Conservation (phyloP, 2,113 vertebrate genomes). For the Bubalus kerabau region DNA sequence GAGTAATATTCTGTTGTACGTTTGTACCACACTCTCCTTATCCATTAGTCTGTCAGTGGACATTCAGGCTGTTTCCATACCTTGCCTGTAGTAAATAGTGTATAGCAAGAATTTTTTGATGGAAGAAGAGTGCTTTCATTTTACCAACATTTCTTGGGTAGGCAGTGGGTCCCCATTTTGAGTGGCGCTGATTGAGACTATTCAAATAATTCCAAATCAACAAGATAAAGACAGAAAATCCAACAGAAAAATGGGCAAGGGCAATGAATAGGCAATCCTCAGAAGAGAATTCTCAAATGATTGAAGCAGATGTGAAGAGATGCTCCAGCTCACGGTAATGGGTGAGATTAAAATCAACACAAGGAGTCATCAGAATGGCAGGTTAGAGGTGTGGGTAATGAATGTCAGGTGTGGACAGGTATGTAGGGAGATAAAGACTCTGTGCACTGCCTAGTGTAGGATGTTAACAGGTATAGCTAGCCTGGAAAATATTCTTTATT, state of each 20-base stretch:
- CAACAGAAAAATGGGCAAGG: neutral
- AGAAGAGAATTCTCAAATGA: neutral
- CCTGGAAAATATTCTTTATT: conserved; percentile 44
- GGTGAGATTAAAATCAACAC: neutral
- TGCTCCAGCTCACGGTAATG: neutral
- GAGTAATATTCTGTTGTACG: neutral
- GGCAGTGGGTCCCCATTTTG: neutral
- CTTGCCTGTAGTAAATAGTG: neutral
- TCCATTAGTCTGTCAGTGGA: neutral
- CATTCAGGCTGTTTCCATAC: neutral
- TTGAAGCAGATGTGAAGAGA: neutral
- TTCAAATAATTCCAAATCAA: neutral
- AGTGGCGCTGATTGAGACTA: neutral
- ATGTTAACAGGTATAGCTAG: conserved; percentile 46
- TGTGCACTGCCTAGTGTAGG: neutral
- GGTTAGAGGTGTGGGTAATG: conserved; percentile 27
- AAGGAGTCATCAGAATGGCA: conserved; percentile 31
- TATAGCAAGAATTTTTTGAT: neutral
- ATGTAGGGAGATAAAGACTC: neutral
- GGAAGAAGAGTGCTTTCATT: neutral
- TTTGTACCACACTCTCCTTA: neutral
- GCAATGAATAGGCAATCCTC: neutral
- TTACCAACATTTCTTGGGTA: neutral
- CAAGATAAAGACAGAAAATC: neutral
- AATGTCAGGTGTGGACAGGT: conserved; percentile 9